phyloP scores from a whole-genome alignment of 2,113 vertebrate genomes.

The Bostrychus sinensis region DNA sequence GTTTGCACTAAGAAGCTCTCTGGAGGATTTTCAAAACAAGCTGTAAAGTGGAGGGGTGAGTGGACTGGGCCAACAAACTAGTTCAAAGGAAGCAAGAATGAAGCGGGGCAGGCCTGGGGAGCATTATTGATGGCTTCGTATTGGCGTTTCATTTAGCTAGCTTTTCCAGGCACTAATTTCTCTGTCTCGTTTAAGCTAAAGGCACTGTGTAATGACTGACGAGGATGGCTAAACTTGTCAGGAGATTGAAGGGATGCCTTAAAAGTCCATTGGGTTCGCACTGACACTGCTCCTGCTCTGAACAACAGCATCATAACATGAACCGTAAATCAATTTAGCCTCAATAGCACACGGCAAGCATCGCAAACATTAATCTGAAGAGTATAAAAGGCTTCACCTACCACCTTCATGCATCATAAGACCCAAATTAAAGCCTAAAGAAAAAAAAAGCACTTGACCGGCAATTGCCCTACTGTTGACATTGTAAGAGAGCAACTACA shows the following conservation, averaged over 20 bases:
- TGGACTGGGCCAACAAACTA: conserved; percentile 15
- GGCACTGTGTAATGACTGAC: conserved; percentile 5
- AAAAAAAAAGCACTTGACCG: conserved; percentile 6
- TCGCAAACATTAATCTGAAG: conserved; percentile 6
- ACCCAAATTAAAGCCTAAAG: conserved; percentile 15
- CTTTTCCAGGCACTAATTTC: conserved; percentile 26
- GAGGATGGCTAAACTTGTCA: neutral
- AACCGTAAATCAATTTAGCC: conserved; percentile 13
- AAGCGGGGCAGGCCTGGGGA: conserved; percentile 1
- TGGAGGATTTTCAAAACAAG: conserved; percentile 12
- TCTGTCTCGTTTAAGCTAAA: conserved; percentile 13
- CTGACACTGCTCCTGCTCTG: neutral
- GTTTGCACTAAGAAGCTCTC: neutral
- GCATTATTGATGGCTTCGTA: conserved; percentile 40
- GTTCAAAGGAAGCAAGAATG: conserved; percentile 14
- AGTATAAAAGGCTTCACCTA: conserved; percentile 11
- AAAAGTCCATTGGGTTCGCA: neutral
- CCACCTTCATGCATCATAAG: conserved; percentile 20
- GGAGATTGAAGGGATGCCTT: neutral
- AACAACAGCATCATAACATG: conserved; percentile 9
- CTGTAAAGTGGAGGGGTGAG: conserved; percentile 15
- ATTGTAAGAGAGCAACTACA: neutral
- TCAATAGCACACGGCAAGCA: neutral
- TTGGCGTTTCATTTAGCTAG: conserved; percentile 44
- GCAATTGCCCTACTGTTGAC: neutral